Base-by-base conservation (phyloP, 2,888 invertebrate genomes). In the Scaeva pyrastri region DNA sequence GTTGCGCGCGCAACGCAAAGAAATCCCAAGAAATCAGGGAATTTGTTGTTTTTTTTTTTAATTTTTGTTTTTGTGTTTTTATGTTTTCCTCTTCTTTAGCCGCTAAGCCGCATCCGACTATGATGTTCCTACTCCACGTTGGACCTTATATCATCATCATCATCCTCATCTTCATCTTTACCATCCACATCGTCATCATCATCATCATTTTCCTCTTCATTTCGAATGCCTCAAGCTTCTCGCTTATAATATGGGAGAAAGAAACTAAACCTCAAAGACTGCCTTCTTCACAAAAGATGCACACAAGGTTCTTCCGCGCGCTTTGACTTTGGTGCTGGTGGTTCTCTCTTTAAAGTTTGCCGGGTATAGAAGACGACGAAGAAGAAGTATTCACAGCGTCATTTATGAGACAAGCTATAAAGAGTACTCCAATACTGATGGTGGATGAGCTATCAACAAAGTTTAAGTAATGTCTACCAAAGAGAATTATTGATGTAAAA, bases 1-100 rank as follows among this genome's bases (percentile, higher is more conserved):
- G 91, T 91, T 91, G 90, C 91, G 90, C 75, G 81, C 68, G 55
- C 74, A 41, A 39, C 80, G 19, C 43, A n/a, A 68, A 73, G 36
- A 74, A 62, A 86, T 68, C 72, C 73, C 70, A 77, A 77, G 77
- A 86, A 77, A 82, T 77, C 73, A 73, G 81, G 85, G 85, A 81
- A 77, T 86, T 85, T 39, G 39, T 39, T 39, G 39, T 12, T 39
- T 43, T 85, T 31, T 66, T 71, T 72, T 45, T 58, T n/a, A n/a
- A n/a, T n/a, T n/a, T n/a, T n/a, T n/a, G n/a, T n/a, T 11, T 58
- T 45, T 36, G 60, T 50, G 48, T 23, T 14, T 58, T 36, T 58
- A 19, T 64, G 23, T 64, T 6, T 58, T 16, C 19, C 43, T 43
- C 41, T 23, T 12, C 41, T 66, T 43, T 72, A 68, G 58, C 62